These are phyloP conservation scores for Myiotriccus ornatus DNA, from an alignment of 2,797 vertebrate genomes.

Conservation along the genomic window DNA sequence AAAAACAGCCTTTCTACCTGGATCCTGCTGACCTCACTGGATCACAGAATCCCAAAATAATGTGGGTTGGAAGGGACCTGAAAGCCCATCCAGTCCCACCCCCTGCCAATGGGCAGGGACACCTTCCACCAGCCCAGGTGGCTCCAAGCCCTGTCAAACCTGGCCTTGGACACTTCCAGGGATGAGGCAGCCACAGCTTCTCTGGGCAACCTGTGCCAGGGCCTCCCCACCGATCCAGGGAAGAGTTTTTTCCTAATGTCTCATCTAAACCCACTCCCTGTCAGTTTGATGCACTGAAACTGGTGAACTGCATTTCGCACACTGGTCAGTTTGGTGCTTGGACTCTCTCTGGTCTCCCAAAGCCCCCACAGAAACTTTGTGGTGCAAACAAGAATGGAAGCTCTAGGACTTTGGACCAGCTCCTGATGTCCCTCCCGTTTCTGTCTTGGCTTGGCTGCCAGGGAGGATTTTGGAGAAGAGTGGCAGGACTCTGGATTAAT, in stretches of 20 bases:
- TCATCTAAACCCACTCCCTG: background rate
- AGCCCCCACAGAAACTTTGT: background rate
- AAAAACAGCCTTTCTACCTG: background rate
- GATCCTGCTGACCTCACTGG: background rate
- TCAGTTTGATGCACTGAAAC: background rate
- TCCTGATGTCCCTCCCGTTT: background rate
- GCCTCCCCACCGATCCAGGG: background rate
- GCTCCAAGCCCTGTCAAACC: fast-evolving
- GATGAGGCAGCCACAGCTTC: background rate
- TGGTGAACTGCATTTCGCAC: background rate
- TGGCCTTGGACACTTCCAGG: background rate
- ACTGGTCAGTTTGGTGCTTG: background rate
- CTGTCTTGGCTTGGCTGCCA: background rate
- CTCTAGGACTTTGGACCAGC: background rate
- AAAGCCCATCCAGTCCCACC: background rate
- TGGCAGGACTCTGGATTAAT: background rate
- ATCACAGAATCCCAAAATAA: background rate
- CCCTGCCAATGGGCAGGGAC: background rate
- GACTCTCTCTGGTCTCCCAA: background rate
- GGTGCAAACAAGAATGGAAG: background rate
- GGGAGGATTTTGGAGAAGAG: background rate
- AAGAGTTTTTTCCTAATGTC: background rate
- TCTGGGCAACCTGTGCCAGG: background rate
- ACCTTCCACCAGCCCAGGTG: background rate
- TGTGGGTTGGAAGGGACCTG: background rate